Base-by-base conservation (phyloP, 2,888 invertebrate species). In the Pammene aurita region DNA sequence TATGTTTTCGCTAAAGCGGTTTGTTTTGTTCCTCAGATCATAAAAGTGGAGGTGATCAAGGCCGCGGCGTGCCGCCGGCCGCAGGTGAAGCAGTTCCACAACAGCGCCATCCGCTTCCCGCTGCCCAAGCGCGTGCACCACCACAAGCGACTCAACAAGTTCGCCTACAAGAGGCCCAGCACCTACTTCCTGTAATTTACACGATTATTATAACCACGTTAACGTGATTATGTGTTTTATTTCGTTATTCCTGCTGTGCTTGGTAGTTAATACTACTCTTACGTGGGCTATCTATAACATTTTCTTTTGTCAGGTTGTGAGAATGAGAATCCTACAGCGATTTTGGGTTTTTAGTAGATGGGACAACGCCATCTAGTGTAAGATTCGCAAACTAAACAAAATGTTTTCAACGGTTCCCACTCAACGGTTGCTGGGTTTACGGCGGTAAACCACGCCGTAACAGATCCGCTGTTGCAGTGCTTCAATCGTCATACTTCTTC, bases 61-160 rank as follows among this genome's bases (percentile, higher is more conserved):
- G 97, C 98, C 26, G 93, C 94, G 26, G 97, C 98, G 78, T 98
- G 98, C 84, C 95, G 99, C 80, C 95, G 99, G 81, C 96, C 98
- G 35, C 96, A 98, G 84, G 96, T 99, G 72, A 99, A 98, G 93
- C 99, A 99, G 93, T 99, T 99, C 96, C 99, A 99, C 92, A 97
- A 99, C 93, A 96, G 97, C 73, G 96, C 95, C 87, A 98, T 99
- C 91, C 95, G 95, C 88, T 99, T 99, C 96, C 99, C 99, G 76
- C 94, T 99, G 93, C 98, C 98, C 70, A 97, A 97, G 90, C 95
- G 97, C 79, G 97, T 97, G 76, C 95, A 96, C 84, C 96, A 96
- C 88, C 95, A 95, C 93, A 96, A 96, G 90, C 94, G 94, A 78
- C 95, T 97, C 93, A 96, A 97, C 84, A 93, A 94, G 75, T 97